Percentiles rank a stretch among this genome's conserved stretches.
phyloP scores from a whole-genome alignment of 2,888 invertebrate genomes.

The Drosophila atroscutellata region DNA sequence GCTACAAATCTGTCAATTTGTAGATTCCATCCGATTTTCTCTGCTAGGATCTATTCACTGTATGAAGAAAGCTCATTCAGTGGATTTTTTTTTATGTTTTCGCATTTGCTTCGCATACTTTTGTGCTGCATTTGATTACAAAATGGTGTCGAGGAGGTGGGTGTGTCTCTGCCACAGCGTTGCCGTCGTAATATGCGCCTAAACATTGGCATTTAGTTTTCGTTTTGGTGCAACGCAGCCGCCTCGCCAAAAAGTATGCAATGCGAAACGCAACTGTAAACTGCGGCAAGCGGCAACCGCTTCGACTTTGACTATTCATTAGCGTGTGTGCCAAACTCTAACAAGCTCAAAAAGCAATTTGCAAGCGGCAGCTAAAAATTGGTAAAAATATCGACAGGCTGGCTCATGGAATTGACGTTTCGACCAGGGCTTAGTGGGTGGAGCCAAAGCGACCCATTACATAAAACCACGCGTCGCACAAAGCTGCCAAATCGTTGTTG shows the following conservation, averaged over 20 bases:
- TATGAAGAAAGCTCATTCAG: slow-evolving; percentile 41
- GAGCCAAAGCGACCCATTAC: slow-evolving; percentile 51
- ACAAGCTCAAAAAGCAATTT: slow-evolving; percentile 80
- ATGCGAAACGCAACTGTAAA: slow-evolving; percentile 49
- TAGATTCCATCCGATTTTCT: not conserved
- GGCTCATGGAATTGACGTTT: slow-evolving; percentile 77
- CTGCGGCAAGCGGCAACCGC: slow-evolving; percentile 30
- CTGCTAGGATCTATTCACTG: slow-evolving; percentile 25
- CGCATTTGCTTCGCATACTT: slow-evolving; percentile 63
- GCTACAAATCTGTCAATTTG: not conserved
- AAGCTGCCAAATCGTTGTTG: slow-evolving; percentile 76
- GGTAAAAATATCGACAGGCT: slow-evolving; percentile 75
- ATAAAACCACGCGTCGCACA: slow-evolving; percentile 79
- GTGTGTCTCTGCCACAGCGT: slow-evolving; percentile 13
- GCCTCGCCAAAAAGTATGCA: slow-evolving; percentile 58
- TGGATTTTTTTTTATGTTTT: slow-evolving; percentile 23
- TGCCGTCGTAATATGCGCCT: slow-evolving; percentile 71
- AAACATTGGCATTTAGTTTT: slow-evolving; percentile 74
- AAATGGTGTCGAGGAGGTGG: slow-evolving; percentile 59
- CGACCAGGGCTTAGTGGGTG: slow-evolving; percentile 8
- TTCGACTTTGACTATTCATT: slow-evolving; percentile 71
- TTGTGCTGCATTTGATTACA: slow-evolving; percentile 77
- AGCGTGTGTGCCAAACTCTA: slow-evolving; percentile 73
- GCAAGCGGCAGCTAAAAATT: slow-evolving; percentile 72
- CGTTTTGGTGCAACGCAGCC: slow-evolving; percentile 54